Conservation (phyloP, 1,140 invertebrate genomes). For the Drosophila melanica region DNA sequence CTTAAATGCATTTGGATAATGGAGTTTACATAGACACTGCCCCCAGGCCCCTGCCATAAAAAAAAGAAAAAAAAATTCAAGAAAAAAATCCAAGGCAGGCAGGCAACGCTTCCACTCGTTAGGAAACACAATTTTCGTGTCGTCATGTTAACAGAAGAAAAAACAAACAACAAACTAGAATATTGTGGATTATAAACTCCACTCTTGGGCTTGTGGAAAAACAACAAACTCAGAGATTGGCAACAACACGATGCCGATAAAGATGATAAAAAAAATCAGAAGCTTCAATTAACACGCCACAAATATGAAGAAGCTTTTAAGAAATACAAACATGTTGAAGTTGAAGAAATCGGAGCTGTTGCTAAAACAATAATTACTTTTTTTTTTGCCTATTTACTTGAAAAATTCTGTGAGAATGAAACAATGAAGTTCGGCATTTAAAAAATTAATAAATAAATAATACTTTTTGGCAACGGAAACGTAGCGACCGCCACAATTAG, state of each 20-base stretch:
- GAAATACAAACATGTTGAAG: not conserved
- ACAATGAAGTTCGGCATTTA: too few relatives aligned
- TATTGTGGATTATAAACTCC: not conserved
- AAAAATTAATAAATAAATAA: too few relatives aligned
- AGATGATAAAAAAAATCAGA: not conserved
- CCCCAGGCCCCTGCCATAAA: too few relatives aligned
- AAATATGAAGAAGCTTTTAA: not conserved
- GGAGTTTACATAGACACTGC: conserved; percentile 22
- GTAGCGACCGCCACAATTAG: too few relatives aligned
- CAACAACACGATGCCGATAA: not conserved
- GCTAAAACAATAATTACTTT: too few relatives aligned
- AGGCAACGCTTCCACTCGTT: not conserved
- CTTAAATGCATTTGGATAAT: conserved; percentile 49
- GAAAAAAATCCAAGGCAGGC: not conserved
- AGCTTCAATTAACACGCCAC: not conserved
- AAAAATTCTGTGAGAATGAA: too few relatives aligned
- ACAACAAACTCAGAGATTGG: not conserved
- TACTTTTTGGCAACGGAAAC: too few relatives aligned
- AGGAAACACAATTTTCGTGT: conserved; percentile 7
- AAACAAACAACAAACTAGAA: not conserved
- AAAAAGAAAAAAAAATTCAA: too few relatives aligned
- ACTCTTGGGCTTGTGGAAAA: not conserved
- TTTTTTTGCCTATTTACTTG: too few relatives aligned
- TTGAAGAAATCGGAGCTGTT: too few relatives aligned
- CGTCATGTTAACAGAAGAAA: conserved; percentile 8